Base-by-base conservation (phyloP, 2,888 invertebrate genomes). In the Baccha elongata region DNA sequence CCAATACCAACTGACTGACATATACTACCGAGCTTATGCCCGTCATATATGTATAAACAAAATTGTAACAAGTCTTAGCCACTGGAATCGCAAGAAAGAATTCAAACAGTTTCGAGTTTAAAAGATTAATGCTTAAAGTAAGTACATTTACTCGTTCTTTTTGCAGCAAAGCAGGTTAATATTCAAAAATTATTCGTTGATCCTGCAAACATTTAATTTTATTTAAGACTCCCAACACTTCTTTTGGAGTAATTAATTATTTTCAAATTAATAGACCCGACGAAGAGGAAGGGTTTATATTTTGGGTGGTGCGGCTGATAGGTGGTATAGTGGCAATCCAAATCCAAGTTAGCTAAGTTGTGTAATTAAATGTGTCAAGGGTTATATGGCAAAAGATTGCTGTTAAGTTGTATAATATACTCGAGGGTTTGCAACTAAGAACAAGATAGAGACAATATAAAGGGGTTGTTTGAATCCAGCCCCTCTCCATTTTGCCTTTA, bases 341-440 rank as follows among this genome's bases (percentile, higher is more conserved):
- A 75, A 72, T 81, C 76, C 71, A 40, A 81, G 52, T 67, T 67
- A 81, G 71, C 81, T 87, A 86, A 87, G 85, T 86, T 86, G 85
- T 85, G 86, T 87, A 87, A 87, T 87, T 87, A 87, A 87, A 87
- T 87, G 86, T 87, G 86, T 87, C 86, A 87, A 87, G 87, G 86
- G 86, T 86, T 87, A 85, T 72, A 78, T 62, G 72, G 68, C 68
- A 78, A 73, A 83, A 83, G 78, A 83, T 83, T 84, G 71, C 74
- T 55, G 83, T 74, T 83, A 76, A 78, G 74, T 78, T 83, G 79
- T 74, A 17, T 64, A 55, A 73, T 48, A 42, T 60, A 44, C 60
- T 60, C 29, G n/a, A 44, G 58, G 21, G 65, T 44, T 65, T 67
- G 68, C 62, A 48, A 32, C 55, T 69, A 62, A 60, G 29, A 50